phyloP scores from a whole-genome alignment of 2,797 vertebrate genomes.

The Ptychobarbus kaznakovi region DNA sequence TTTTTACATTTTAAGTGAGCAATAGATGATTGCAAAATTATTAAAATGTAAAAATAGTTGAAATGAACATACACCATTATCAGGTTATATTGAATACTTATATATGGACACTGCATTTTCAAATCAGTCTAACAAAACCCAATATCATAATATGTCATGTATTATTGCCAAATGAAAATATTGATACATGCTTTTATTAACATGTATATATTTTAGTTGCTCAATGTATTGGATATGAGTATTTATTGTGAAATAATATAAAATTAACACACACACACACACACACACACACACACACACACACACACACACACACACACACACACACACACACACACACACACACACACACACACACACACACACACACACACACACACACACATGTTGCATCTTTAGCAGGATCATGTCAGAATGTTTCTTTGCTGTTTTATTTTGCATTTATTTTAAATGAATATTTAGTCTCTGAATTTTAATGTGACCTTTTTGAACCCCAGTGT shows the following conservation, averaged over 20 bases:
- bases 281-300: neutral
- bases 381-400: neutral
- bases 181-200: neutral
- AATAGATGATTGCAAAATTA: too few species aligned
- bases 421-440: neutral
- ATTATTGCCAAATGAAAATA: neutral
- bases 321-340: neutral
- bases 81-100: too few species aligned
- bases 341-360: neutral
- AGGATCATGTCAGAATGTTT: neutral
- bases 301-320: neutral
- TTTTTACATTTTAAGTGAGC: too few species aligned
- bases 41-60: too few species aligned
- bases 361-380: neutral
- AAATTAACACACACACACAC: neutral
- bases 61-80: too few species aligned
- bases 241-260: neutral
- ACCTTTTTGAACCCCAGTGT: neutral
- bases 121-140: neutral
- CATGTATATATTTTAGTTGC: too few species aligned
- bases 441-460: neutral
- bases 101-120: neutral
- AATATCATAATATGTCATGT: neutral
- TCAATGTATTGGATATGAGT: neutral
- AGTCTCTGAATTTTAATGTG: neutral